Evolutionary conservation across 2,888 invertebrate species (phyloP).

Genomic region (Strigamia crassipes): DNA sequence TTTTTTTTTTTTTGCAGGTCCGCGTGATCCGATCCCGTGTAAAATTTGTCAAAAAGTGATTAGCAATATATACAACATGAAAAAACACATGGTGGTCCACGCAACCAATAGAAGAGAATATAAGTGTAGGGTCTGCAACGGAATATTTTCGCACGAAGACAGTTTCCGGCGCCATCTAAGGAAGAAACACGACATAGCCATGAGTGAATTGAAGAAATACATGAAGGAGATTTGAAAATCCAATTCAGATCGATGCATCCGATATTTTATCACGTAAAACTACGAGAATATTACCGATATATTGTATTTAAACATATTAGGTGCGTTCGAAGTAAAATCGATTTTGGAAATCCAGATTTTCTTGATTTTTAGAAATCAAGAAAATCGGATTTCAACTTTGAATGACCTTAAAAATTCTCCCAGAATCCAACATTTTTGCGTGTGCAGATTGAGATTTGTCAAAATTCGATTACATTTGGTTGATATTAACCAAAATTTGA

Average conservation of each 20-base stretch:
- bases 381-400: too few species aligned
- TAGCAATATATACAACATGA: constrained; percentile 50
- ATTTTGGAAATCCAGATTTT: too few species aligned
- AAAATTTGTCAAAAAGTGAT: constrained; percentile 49
- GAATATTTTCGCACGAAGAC: constrained; percentile 48
- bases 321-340: too few species aligned
- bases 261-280: not conserved
- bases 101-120: constrained; percentile 44
- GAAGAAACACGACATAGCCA: constrained; percentile 46
- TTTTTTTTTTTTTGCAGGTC: constrained; percentile 46
- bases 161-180: constrained; percentile 48
- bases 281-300: not conserved
- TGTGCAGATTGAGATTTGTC: too few species aligned
- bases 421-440: too few species aligned
- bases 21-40: constrained; percentile 49
- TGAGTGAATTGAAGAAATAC: constrained; percentile 43
- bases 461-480: too few species aligned
- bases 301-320: not conserved
- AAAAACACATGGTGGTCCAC: constrained; percentile 49
- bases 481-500: too few species aligned
- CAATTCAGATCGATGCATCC: not conserved
- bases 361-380: too few species aligned
- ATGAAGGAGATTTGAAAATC: not conserved
- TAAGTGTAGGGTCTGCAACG: constrained; percentile 45
- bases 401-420: too few species aligned